Conservation (phyloP, 2,113 vertebrate species). For the Carlito syrichta region DNA sequence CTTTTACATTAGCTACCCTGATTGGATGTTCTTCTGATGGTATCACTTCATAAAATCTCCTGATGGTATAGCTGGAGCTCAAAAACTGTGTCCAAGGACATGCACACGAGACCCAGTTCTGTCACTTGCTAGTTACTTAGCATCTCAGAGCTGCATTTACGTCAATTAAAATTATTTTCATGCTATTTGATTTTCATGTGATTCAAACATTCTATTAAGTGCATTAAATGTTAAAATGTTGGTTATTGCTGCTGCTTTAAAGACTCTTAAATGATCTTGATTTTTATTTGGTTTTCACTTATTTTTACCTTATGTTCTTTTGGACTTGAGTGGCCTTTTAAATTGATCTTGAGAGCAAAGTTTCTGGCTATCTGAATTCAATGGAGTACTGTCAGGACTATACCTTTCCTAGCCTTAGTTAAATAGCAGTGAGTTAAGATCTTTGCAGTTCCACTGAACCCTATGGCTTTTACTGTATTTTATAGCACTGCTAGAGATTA, state of each 20-base stretch:
- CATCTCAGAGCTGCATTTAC: neutral
- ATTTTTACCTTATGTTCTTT: constrained; percentile 23
- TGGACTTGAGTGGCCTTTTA: constrained; percentile 11
- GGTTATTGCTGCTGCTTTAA: neutral
- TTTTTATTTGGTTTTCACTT: constrained; percentile 37
- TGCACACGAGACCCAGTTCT: neutral
- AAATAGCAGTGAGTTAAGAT: constrained; percentile 3
- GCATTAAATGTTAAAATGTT: constrained; percentile 47
- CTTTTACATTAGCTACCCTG: neutral
- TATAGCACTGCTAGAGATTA: constrained; percentile 35
- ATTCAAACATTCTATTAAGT: constrained; percentile 7
- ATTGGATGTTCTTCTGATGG: neutral
- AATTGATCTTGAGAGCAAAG: neutral
- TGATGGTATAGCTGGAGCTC: neutral
- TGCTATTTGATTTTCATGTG: neutral
- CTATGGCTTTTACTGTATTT: constrained; percentile 31
- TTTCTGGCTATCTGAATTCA: constrained; percentile 31
- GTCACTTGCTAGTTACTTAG: neutral
- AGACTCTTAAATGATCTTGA: constrained; percentile 31
- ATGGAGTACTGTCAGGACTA: neutral
- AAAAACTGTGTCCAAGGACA: neutral
- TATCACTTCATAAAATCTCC: neutral
- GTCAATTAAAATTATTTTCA: constrained; percentile 34
- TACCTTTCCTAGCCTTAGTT: neutral
- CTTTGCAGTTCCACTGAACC: neutral